Conservation (phyloP, 2,888 invertebrate genomes). For the Galeopsomyia nigrocyanea region DNA sequence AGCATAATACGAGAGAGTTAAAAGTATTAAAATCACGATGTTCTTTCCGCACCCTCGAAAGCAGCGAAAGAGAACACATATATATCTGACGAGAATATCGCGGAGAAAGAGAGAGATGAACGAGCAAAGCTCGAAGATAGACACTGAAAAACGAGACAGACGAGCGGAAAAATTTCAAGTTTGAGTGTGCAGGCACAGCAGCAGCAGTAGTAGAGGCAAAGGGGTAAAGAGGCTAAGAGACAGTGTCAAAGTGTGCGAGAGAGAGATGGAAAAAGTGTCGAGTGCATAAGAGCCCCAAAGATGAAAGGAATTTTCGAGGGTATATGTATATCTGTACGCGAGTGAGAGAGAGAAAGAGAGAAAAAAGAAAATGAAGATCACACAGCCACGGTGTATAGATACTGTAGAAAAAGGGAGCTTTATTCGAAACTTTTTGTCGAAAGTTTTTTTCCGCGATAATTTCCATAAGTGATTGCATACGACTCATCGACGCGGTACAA, state of each 20-base stretch:
- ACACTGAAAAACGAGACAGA: slow-evolving; percentile 21
- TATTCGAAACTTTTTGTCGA: too few relatives aligned
- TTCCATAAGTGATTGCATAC: too few relatives aligned
- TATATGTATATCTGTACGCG: slow-evolving; percentile 61
- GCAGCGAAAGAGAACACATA: neutral
- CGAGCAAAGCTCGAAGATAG: neutral
- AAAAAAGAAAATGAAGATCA: neutral
- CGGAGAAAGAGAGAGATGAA: slow-evolving; percentile 29
- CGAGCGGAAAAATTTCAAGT: slow-evolving; percentile 35
- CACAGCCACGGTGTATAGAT: too few relatives aligned
- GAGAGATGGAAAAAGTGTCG: slow-evolving; percentile 51
- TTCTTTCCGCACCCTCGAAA: slow-evolving; percentile 55
- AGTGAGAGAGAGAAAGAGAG: slow-evolving; percentile 35
- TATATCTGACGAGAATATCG: neutral
- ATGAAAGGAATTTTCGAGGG: slow-evolving; percentile 66
- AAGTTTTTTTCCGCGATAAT: too few relatives aligned
- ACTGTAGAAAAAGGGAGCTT: too few relatives aligned
- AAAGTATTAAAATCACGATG: slow-evolving; percentile 67
- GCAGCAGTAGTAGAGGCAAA: slow-evolving; percentile 27
- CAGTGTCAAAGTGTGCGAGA: slow-evolving; percentile 39
- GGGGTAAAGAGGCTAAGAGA: slow-evolving; percentile 40
- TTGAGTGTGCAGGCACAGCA: slow-evolving; percentile 1
- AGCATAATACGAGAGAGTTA: slow-evolving; percentile 61
- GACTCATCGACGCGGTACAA: too few relatives aligned
- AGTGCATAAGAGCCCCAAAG: slow-evolving; percentile 67